phyloP scores from a whole-genome alignment of 2,888 invertebrate species.

The Dorcus parallelipipedus region DNA sequence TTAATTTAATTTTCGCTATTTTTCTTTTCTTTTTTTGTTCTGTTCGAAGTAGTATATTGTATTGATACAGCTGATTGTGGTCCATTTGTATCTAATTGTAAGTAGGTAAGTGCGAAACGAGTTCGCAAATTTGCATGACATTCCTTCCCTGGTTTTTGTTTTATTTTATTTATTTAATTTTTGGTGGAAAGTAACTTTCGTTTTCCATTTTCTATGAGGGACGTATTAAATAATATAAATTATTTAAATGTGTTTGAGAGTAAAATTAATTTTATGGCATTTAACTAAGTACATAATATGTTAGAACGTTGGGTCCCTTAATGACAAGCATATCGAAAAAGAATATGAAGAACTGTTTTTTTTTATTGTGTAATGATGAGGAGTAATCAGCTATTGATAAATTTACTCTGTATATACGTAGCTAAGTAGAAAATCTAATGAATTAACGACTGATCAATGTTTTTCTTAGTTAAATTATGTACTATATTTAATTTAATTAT shows the following conservation, averaged over 20 bases:
- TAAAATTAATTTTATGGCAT: background rate
- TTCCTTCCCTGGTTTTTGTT: too few relatives aligned
- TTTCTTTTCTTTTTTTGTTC: conserved; percentile 1
- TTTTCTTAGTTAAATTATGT: conserved; percentile 2
- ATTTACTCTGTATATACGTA: conserved; percentile 4
- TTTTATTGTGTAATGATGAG: background rate
- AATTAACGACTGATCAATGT: conserved; percentile 11
- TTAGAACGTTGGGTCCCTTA: conserved; percentile 2
- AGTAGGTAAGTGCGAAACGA: too few relatives aligned
- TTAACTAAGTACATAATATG: too few relatives aligned
- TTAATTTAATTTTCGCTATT: conserved; percentile 5
- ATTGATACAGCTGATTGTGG: conserved; percentile 7
- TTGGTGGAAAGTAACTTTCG: too few relatives aligned
- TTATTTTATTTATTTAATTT: too few relatives aligned
- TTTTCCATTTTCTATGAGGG: too few relatives aligned
- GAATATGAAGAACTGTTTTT: background rate
- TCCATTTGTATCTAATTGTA: conserved; percentile 1
- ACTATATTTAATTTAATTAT: conserved; percentile 3
- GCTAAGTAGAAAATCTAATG: background rate
- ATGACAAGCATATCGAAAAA: background rate
- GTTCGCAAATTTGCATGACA: too few relatives aligned
- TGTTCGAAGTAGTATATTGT: background rate
- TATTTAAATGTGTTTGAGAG: conserved; percentile 5
- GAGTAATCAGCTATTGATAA: background rate
- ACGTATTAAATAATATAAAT: conserved; percentile 5